Evolutionary conservation across 2,113 vertebrate species (phyloP), one percentile per base, ranked within the genome.

Genomic region (Hemichromis elongatus): DNA sequence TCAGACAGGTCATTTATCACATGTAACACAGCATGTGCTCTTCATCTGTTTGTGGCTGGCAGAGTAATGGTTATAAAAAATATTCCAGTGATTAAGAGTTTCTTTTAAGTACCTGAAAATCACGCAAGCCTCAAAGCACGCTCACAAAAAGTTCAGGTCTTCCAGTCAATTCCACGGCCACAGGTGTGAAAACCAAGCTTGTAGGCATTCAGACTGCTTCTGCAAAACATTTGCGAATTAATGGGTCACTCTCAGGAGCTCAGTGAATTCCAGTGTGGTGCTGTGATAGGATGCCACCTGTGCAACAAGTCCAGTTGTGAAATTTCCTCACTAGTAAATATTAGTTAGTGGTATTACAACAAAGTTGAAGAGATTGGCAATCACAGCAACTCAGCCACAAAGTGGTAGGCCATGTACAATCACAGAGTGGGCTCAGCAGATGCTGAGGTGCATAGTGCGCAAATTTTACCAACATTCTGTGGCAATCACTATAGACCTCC

Each of bases 41-140:
- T 70, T 78, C 77, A n/a, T 87, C 75, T 84, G 37, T 56, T 63
- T 84, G 73, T 68, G 40, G 30, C 59, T 61, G 61, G 37, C 81
- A 81, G 63, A 90, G 80, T 66, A 81, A 77, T 63, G 24, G n/a
- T 52, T 63, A 75, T 83, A 81, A 66, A 33, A 81, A 24, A 70
- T 26, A 26, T 70, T 45, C 9, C 40, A 45, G 40, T 86, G 94
- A 91, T 95, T 91, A 87, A 86, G 79, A 86, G 86, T 85, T 85
- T 90, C 87, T 88, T 91, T 33, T 84, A 85, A 89, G 73, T 37
- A 77, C 35, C 79, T 82, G 77, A 80, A 88, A 93, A 92, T 91
- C 84, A 89, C 70, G 26, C 66, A 83, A 50, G 79, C 94, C 91
- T 91, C 19, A 21, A 82, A 92, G 88, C 82, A 86, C 54, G 77